A percentile compares a stretch with the other conserved stretches of the same genome.
Evolutionary conservation across 2,888 invertebrate species (phyloP).

Genomic region (Tetragonula carbonaria): DNA sequence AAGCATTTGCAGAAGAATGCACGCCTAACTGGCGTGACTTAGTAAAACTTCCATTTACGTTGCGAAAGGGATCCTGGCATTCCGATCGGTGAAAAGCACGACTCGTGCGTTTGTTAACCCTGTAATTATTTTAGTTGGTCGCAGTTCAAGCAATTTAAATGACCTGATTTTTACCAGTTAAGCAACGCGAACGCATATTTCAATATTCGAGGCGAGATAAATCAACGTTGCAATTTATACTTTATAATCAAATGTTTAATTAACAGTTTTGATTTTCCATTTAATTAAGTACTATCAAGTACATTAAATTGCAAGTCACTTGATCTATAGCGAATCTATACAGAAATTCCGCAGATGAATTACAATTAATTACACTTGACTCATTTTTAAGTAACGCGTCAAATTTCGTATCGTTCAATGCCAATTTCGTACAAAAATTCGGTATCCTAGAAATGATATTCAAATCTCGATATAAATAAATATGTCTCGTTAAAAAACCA

Average conservation of each 20-base stretch:
- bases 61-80: constrained; percentile 23
- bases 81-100: constrained; percentile 31
- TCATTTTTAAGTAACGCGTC: too few relatives aligned
- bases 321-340: too few relatives aligned
- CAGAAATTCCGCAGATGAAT: too few relatives aligned
- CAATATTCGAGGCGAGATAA: background rate
- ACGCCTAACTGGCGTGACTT: background rate
- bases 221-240: background rate
- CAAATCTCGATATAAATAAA: too few relatives aligned
- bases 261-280: too few relatives aligned
- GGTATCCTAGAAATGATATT: too few relatives aligned
- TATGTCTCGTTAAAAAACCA: too few relatives aligned
- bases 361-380: too few relatives aligned
- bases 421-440: too few relatives aligned
- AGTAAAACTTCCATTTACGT: constrained; percentile 16
- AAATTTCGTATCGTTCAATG: too few relatives aligned
- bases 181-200: background rate
- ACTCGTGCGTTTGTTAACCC: constrained; percentile 7
- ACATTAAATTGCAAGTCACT: too few relatives aligned
- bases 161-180: background rate
- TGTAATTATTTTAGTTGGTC: constrained; percentile 8
- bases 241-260: background rate
- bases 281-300: too few relatives aligned
- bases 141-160: constrained; percentile 9
- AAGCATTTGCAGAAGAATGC: background rate